Evolutionary conservation across 1,140 invertebrate genomes (phyloP).

Genomic region (Hycleus phaleratus): DNA sequence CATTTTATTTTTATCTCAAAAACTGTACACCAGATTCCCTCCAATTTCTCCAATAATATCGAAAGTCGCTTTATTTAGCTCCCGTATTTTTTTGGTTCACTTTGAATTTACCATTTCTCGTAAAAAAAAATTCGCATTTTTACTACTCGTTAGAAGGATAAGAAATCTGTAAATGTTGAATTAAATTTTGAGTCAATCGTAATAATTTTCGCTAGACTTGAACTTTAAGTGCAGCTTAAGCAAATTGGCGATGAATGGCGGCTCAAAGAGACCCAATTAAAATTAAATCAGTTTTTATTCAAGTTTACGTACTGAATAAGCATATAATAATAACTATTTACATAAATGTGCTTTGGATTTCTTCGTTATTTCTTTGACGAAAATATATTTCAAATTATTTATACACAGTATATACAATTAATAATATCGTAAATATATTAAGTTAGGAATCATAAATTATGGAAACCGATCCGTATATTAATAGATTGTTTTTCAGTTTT

Average conservation of each 20-base stretch:
- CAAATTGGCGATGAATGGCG: neutral
- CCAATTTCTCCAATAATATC: too few species aligned
- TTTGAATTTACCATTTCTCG: too few species aligned
- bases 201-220: neutral
- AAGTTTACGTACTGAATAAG: slow-evolving; percentile 23
- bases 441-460: slow-evolving; percentile 16
- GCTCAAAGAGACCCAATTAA: slow-evolving; percentile 4
- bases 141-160: neutral
- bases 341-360: slow-evolving; percentile 28
- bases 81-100: too few species aligned
- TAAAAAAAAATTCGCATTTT: too few species aligned
- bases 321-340: slow-evolving; percentile 27
- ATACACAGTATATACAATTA: slow-evolving; percentile 26
- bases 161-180: neutral
- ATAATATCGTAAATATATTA: slow-evolving; percentile 13
- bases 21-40: too few species aligned
- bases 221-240: neutral
- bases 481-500: too few species aligned
- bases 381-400: slow-evolving; percentile 31
- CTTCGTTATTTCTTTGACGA: slow-evolving; percentile 9
- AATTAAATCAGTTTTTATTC: slow-evolving; percentile 24
- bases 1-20: too few species aligned
- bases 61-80: too few species aligned
- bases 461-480: neutral
- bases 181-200: too few species aligned